Conservation (phyloP, 2,113 vertebrate species). For the Myanophis thanlyinensis region DNA sequence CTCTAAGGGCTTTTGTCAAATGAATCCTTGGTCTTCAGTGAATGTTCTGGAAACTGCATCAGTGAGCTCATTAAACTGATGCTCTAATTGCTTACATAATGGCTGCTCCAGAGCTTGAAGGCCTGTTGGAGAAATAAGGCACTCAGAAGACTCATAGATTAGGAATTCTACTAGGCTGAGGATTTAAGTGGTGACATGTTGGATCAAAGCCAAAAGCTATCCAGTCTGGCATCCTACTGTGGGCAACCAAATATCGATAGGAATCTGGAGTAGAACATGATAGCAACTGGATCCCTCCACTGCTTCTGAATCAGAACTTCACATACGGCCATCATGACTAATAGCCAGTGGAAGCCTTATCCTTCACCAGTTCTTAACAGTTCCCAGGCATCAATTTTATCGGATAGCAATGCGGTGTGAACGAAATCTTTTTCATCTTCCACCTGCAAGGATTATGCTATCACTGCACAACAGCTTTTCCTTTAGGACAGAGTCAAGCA, state of each 20-base stretch:
- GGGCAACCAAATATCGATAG: not conserved
- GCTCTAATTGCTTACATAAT: not conserved
- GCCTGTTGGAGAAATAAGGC: not conserved
- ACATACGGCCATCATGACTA: not conserved
- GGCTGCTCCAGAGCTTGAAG: not conserved
- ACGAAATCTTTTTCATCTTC: not conserved
- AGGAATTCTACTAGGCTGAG: not conserved
- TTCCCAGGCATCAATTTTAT: not conserved
- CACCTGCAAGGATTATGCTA: not conserved
- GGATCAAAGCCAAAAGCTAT: not conserved
- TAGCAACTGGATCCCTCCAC: not conserved
- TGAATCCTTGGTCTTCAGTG: not conserved
- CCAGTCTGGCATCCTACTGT: not conserved
- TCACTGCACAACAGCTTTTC: not conserved
- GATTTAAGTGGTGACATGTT: not conserved
- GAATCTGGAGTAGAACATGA: not conserved
- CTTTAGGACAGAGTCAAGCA: not conserved
- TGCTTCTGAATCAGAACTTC: not conserved
- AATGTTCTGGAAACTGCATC: not conserved
- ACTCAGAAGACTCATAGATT: not conserved
- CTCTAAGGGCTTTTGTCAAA: not conserved
- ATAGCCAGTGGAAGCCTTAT: not conserved
- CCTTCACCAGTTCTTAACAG: not conserved
- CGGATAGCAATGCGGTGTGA: not conserved
- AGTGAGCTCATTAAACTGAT: not conserved